Conservation (phyloP, 2,888 invertebrate genomes). For the Scaptomyza polygonia region DNA sequence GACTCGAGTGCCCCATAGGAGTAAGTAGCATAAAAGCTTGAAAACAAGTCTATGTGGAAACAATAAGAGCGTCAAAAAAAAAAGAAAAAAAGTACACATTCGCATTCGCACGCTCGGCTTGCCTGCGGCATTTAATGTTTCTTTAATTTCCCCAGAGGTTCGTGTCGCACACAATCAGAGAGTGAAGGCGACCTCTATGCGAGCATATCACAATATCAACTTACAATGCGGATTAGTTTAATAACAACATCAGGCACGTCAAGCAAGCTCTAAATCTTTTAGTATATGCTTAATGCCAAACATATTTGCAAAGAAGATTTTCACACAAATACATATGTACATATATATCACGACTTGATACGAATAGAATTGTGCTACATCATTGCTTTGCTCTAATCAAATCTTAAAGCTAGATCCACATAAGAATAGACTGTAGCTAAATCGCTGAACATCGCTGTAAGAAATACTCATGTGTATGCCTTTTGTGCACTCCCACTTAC, state of each 20-base stretch:
- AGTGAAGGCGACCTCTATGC: conserved; percentile 42
- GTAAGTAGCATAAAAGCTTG: conserved; percentile 33
- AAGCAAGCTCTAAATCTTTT: not conserved
- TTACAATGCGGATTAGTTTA: conserved; percentile 35
- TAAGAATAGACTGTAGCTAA: conserved; percentile 10
- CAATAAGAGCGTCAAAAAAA: conserved; percentile 21
- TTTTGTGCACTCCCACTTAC: conserved; percentile 34
- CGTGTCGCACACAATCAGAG: conserved; percentile 71
- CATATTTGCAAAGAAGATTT: not conserved
- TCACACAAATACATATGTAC: too few relatives aligned
- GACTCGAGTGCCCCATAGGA: conserved; percentile 21
- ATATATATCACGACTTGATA: too few relatives aligned
- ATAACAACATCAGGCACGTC: conserved; percentile 33
- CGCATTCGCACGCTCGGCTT: conserved; percentile 42
- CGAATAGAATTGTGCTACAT: not conserved
- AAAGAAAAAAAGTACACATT: conserved; percentile 9
- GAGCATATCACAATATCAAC: conserved; percentile 36
- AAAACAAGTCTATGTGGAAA: conserved; percentile 31
- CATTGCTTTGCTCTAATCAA: not conserved
- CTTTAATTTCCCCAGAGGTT: conserved; percentile 77
- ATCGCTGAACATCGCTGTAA: conserved; percentile 33
- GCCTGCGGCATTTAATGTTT: conserved; percentile 75
- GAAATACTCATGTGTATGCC: conserved; percentile 18
- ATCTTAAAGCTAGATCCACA: too few relatives aligned
- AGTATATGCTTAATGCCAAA: not conserved